Conservation (phyloP, 2,113 vertebrate genomes). For the Danionella cerebrum region DNA sequence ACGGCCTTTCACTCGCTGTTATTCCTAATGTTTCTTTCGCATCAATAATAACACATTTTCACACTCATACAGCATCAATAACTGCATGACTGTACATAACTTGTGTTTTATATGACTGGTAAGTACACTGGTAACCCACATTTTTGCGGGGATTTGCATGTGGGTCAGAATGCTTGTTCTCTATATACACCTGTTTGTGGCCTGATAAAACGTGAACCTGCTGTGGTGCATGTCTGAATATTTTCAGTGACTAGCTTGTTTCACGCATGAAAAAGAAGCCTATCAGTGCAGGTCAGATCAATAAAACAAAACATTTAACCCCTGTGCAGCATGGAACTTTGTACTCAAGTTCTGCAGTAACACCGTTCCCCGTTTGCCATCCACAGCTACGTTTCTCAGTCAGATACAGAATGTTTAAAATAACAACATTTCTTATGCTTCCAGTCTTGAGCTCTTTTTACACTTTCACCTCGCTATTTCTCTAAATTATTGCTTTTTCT, state of each 20-base stretch:
- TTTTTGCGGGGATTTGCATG: not conserved
- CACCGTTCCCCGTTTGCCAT: not conserved
- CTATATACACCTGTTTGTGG: not conserved
- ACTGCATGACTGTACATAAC: not conserved
- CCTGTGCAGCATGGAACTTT: constrained; percentile 12
- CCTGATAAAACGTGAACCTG: not conserved
- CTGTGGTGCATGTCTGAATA: constrained; percentile 10
- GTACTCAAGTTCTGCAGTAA: not conserved
- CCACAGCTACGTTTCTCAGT: not conserved
- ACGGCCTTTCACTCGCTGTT: constrained; percentile 17
- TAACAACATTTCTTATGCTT: not conserved
- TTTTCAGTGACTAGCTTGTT: not conserved
- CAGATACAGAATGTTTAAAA: not conserved
- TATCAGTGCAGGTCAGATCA: not conserved
- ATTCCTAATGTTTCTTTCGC: constrained; percentile 2
- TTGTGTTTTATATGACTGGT: constrained; percentile 13
- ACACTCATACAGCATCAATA: not conserved
- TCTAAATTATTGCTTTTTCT: constrained; percentile 45
- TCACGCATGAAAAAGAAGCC: not conserved
- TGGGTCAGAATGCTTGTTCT: not conserved
- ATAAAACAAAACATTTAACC: not conserved
- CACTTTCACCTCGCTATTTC: constrained; percentile 20
- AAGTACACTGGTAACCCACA: not conserved
- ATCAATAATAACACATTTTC: not conserved
- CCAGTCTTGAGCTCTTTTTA: constrained; percentile 43